Percentiles rank a stretch among this genome's conserved stretches.
Evolutionary conservation across 2,888 invertebrate species (phyloP).

Genomic region (Tenthredo livida): DNA sequence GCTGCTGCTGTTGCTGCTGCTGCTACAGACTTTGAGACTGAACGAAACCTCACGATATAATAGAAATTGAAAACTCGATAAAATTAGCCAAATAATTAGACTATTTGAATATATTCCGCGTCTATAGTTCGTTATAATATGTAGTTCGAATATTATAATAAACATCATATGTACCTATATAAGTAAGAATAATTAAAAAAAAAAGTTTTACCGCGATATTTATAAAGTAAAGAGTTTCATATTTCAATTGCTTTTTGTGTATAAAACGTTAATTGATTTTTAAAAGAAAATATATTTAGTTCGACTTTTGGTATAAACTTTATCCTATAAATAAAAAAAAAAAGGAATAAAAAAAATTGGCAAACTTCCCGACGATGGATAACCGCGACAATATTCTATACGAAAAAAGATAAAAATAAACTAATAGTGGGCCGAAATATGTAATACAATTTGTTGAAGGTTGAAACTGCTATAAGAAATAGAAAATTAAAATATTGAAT

Average conservation of each 20-base stretch:
- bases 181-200: neutral
- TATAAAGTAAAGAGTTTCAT: too few species aligned
- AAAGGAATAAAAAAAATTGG: conserved; percentile 24
- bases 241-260: neutral
- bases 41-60: neutral
- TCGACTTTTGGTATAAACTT: conserved; percentile 11
- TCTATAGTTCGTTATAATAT: too few species aligned
- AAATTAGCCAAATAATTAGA: neutral
- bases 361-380: conserved; percentile 18
- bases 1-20: neutral
- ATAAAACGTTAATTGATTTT: neutral
- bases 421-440: conserved; percentile 10
- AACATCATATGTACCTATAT: too few species aligned
- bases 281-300: conserved; percentile 17
- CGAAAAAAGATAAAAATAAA: conserved; percentile 23
- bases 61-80: neutral
- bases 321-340: conserved; percentile 27
- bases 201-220: neutral
- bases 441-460: conserved; percentile 36
- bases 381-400: conserved; percentile 6
- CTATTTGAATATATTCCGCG: too few species aligned
- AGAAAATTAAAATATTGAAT: neutral
- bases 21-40: neutral
- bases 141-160: too few species aligned
- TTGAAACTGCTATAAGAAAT: neutral